phyloP scores from a whole-genome alignment of 2,797 vertebrate species.

The Fistularia tabacaria region DNA sequence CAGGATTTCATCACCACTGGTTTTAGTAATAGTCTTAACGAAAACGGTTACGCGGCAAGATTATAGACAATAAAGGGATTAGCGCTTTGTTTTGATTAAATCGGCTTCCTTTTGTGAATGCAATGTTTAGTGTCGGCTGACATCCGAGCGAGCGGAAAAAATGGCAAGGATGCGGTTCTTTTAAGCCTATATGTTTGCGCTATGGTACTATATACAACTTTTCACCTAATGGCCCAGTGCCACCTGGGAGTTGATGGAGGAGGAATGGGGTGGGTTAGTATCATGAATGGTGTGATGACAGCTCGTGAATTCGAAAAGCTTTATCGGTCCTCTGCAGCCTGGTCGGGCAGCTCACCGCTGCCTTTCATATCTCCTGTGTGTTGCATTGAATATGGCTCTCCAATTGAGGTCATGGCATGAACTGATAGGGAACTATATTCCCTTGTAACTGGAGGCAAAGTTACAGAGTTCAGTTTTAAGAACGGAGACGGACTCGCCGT shows the following conservation, averaged over 20 bases:
- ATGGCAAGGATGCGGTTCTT: constrained; percentile 17
- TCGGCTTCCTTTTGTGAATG: constrained; percentile 14
- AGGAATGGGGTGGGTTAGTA: constrained; percentile 26
- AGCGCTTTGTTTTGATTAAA: constrained; percentile 34
- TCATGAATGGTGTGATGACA: constrained; percentile 51
- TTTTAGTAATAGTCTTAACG: constrained; percentile 14
- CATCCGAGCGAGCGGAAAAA: constrained; percentile 6
- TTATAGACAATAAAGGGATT: constrained; percentile 35
- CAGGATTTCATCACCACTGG: constrained; percentile 10
- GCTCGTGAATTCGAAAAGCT: constrained; percentile 66
- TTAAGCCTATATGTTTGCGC: constrained; percentile 13
- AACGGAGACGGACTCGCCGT: constrained; percentile 4
- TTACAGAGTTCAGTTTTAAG: constrained; percentile 45
- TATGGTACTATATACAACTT: constrained; percentile 37
- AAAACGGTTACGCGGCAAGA: constrained; percentile 5
- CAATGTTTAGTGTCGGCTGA: constrained; percentile 9
- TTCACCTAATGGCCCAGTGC: constrained; percentile 43
- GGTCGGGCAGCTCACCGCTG: constrained; percentile 43
- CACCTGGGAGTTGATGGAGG: constrained; percentile 45
- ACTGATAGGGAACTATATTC: constrained; percentile 66
- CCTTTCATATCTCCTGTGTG: constrained; percentile 65
- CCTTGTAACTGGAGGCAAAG: constrained; percentile 52
- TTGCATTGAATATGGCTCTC: constrained; percentile 71
- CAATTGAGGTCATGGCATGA: constrained; percentile 69
- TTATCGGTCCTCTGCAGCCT: constrained; percentile 72